Evolutionary conservation across 1,140 invertebrate genomes (phyloP), one percentile per base, ranked within the genome.

Genomic region (Metaphire vulgaris): DNA sequence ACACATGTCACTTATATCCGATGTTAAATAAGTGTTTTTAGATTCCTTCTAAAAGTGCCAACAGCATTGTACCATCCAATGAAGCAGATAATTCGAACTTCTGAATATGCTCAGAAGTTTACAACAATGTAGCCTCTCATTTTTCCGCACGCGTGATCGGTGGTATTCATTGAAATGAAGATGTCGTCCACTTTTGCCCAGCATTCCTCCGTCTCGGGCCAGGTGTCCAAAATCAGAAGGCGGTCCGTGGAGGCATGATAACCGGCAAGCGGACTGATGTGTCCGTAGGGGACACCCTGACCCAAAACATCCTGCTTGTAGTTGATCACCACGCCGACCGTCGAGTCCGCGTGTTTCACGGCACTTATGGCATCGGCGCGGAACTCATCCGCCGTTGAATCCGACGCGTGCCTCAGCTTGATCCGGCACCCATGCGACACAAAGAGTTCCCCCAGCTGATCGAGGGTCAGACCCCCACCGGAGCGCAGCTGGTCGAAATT

Each of bases 211-310:
- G 68, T 76, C n/a, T 76, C 75, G 26, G 68, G 33, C 75, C 75
- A 76, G 2, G 33, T 56, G 33, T 76, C 75, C 68, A 34, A 34
- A 30, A 76, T 16, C 21, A 76, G 69, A 30, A 76, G 41, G 28
- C 75, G 68, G 68, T 76, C 75, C 6, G 68, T 71, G 26, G 26
- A 2, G 21, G n/a, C 21, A 67, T 76, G 75, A 33, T 76, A 76
- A 2, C 30, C 75, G 28, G n/a, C 75, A 29, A 76, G 75, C 2
- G 75, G 75, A 26, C 75, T 76, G 75, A 72, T 67, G 26, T 76
- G 75, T 6, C 75, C 75, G 29, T 41, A 33, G 21, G 69, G 29
- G 2, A 31, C 26, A 33, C 30, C 31, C 75, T 76, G 75, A 28
- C 75, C 75, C 69, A 76, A 68, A 1, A 68, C 70, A 21, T 14